phyloP scores from a whole-genome alignment of 2,888 invertebrate genomes.

The Protophormia terraenovae region DNA sequence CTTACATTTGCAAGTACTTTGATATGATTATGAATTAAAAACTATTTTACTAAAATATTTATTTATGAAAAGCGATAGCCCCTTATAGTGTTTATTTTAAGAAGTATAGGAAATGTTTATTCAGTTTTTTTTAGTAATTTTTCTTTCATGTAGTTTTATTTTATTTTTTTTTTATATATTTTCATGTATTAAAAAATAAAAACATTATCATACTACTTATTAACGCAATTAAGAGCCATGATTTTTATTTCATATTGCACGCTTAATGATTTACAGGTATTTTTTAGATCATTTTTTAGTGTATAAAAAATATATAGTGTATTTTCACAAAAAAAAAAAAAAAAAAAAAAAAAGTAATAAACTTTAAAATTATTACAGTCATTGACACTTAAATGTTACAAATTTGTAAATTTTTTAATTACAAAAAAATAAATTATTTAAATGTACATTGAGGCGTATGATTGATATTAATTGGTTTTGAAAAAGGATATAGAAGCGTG shows the following conservation, averaged over 20 bases:
- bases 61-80: conserved; percentile 22
- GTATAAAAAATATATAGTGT: too few relatives aligned
- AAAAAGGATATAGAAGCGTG: not conserved
- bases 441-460: not conserved
- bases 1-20: too few relatives aligned
- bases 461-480: not conserved
- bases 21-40: not conserved
- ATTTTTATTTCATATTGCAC: conserved; percentile 63
- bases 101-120: conserved; percentile 60
- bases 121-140: conserved; percentile 21
- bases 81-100: conserved; percentile 27
- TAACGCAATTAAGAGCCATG: conserved; percentile 61
- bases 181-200: conserved; percentile 41
- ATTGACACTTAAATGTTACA: conserved; percentile 57
- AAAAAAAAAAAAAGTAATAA: not conserved
- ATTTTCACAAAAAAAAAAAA: not conserved
- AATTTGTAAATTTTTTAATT: conserved; percentile 4
- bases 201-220: conserved; percentile 48
- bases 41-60: not conserved
- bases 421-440: not conserved
- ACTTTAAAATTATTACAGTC: conserved; percentile 60
- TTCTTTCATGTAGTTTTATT: conserved; percentile 36
- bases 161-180: conserved; percentile 35
- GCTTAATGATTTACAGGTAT: conserved; percentile 62
- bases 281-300: conserved; percentile 45